Evolutionary conservation across 2,888 invertebrate species (phyloP).

Genomic region (Formica aserva): DNA sequence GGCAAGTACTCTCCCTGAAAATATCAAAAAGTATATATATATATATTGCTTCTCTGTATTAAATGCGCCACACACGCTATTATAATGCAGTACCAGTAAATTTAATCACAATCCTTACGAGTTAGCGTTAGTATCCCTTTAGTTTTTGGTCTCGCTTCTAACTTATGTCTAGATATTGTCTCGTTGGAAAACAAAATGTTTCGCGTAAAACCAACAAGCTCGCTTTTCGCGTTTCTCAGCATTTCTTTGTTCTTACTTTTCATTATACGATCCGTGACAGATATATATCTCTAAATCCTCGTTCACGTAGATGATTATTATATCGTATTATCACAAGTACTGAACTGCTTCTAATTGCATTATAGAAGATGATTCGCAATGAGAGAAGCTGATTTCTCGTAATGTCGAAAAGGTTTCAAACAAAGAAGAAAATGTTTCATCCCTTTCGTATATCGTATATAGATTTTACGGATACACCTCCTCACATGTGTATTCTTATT

Average conservation of each 20-base stretch:
- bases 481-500: slow-evolving; percentile 28
- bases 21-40: slow-evolving; percentile 62
- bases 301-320: slow-evolving; percentile 52
- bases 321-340: slow-evolving; percentile 51
- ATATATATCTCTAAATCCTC: slow-evolving; percentile 34
- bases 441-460: slow-evolving; percentile 52
- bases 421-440: slow-evolving; percentile 49
- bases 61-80: slow-evolving; percentile 58
- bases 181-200: slow-evolving; percentile 78
- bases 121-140: slow-evolving; percentile 79
- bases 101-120: slow-evolving; percentile 74
- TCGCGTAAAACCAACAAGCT: slow-evolving; percentile 43
- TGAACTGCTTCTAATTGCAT: slow-evolving; percentile 51
- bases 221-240: slow-evolving; percentile 18
- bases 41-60: slow-evolving; percentile 50
- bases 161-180: slow-evolving; percentile 85
- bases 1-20: slow-evolving; percentile 41
- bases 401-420: slow-evolving; percentile 31
- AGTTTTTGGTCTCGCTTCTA: slow-evolving; percentile 84
- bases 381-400: slow-evolving; percentile 39
- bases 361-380: slow-evolving; percentile 39
- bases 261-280: slow-evolving; percentile 35
- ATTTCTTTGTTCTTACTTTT: slow-evolving; percentile 42
- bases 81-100: slow-evolving; percentile 65
- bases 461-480: slow-evolving; percentile 49